Percentiles rank a stretch among this genome's conserved stretches.
phyloP scores from a whole-genome alignment of 2,888 invertebrate genomes.

The Plagiodera versicolora region DNA sequence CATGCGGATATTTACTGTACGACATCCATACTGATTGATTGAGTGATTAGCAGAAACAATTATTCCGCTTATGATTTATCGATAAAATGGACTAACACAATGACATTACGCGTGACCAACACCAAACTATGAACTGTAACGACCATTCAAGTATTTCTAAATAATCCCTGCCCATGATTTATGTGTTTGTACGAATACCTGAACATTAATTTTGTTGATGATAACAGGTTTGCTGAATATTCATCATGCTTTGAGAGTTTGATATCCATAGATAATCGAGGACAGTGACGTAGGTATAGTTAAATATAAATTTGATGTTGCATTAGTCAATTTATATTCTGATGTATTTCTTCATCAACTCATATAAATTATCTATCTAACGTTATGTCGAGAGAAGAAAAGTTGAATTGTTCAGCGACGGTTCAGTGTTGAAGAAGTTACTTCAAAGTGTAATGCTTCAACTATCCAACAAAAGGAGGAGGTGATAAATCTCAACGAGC shows the following conservation, averaged over 20 bases:
- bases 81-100: neutral
- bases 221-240: neutral
- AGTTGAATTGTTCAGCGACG: too few relatives aligned
- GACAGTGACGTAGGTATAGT: neutral
- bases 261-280: neutral
- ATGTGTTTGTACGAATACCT: conserved; percentile 19
- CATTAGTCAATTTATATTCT: too few relatives aligned
- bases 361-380: too few relatives aligned
- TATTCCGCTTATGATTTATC: neutral
- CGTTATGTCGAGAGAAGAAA: too few relatives aligned
- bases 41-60: neutral
- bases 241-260: neutral
- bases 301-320: too few relatives aligned
- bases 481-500: too few relatives aligned
- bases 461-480: too few relatives aligned
- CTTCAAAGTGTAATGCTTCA: too few relatives aligned
- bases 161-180: conserved; percentile 18
- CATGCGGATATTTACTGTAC: neutral
- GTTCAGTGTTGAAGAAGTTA: too few relatives aligned
- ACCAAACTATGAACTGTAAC: conserved; percentile 9
- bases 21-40: neutral
- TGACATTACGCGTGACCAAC: conserved; percentile 6
- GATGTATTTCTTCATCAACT: too few relatives aligned
- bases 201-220: conserved; percentile 13
- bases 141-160: conserved; percentile 9